Evolutionary conservation across 2,797 vertebrate genomes (phyloP).

Genomic region (Phoebastria nigripes): DNA sequence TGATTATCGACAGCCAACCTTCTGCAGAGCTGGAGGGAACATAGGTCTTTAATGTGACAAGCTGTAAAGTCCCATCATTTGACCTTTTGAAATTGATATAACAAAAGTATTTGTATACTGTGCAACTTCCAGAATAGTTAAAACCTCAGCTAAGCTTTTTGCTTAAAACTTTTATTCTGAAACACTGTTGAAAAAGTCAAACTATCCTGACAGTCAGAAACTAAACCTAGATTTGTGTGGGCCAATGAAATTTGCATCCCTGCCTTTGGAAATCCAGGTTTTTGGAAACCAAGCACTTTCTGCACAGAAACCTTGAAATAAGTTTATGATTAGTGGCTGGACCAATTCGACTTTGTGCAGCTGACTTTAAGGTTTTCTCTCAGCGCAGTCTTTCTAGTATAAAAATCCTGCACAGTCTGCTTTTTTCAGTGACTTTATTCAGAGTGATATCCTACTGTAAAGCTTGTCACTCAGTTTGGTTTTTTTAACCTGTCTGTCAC

Average conservation of each 20-base stretch:
- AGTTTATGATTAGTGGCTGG: background rate
- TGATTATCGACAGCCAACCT: background rate
- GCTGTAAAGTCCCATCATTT: background rate
- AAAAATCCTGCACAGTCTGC: background rate
- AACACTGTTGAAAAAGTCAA: background rate
- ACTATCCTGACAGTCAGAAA: background rate
- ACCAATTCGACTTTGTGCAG: background rate
- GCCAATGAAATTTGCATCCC: background rate
- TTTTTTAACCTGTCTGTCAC: background rate
- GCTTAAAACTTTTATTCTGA: background rate
- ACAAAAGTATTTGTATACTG: fast-evolving
- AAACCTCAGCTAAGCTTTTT: background rate
- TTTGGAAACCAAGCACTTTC: background rate
- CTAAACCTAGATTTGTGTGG: background rate
- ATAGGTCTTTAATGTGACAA: background rate
- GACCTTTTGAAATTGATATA: background rate
- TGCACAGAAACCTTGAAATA: background rate
- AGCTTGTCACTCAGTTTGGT: background rate
- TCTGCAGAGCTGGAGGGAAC: background rate
- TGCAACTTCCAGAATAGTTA: background rate
- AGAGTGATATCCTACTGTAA: background rate
- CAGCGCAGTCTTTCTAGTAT: background rate
- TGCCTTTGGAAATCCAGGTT: background rate
- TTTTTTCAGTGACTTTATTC: background rate
- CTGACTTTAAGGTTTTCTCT: background rate